Base-by-base conservation (phyloP, 2,113 vertebrate genomes). In the Osmerus mordax region DNA sequence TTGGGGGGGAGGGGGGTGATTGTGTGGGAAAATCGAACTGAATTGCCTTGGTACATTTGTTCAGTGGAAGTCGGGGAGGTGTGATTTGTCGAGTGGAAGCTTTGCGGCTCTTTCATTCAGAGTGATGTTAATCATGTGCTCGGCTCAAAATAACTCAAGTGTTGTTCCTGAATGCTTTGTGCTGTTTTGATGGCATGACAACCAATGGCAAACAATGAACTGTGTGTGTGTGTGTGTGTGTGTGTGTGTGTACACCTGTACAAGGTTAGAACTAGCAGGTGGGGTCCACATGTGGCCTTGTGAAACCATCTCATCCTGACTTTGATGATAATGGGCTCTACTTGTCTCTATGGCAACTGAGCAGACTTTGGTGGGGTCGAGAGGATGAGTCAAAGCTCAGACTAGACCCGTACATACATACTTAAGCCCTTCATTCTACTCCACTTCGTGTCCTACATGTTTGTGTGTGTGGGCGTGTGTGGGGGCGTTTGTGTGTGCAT, bases 91-190 rank as follows among this genome's bases (percentile, higher is more conserved):
- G 9, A 21, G 58, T 60, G 19, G 58, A 60, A 60, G 58, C 58
- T 60, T 60, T 62, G 23, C 60, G 25, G 59, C 71, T 82, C 81
- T 82, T 75, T 87, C 77, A 73, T 61, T 6, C 5, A 29, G 70
- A 73, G 41, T 83, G 76, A 73, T 56, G 69, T 51, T 36, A 54
- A 69, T 79, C 66, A 81, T 82, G 81, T 75, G 59, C 68, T 58
- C 47, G 32, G 69, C 80, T 81, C 3, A 62, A 80, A 88, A 88
- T 82, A 83, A 75, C 76, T 79, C 36, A 47, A 80, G 81, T 77
- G 56, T 15, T 32, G 25, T 78, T 80, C 78, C 82, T 75, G 71
- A 77, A 81, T 65, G 74, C 70, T 36, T 67, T 70, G 70, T 74
- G 71, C 67, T 61, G 60, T 72, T 29, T 75, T 71, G 76, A 47